Evolutionary conservation across 1,140 invertebrate species (phyloP), one percentile per base, ranked within the genome.

Genomic region (Hypothenemus hampei): DNA sequence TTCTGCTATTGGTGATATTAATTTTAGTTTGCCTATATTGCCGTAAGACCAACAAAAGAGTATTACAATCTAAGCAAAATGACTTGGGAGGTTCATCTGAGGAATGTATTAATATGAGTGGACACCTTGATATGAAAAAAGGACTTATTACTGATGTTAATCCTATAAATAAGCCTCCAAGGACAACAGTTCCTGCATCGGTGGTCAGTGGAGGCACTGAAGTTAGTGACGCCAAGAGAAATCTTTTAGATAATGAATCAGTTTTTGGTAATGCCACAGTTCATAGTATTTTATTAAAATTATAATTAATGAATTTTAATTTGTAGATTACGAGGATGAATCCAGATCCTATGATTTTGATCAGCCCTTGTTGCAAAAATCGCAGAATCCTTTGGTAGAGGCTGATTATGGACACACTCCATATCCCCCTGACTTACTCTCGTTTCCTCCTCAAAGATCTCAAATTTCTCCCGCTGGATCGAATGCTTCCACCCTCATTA

Each of bases 341-440:
- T 80, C 78, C 24, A 75, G 80, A 49, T 82, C 80, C 18, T 71
- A 82, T 16, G 79, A 78, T 22, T 75, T 78, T 58, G 73, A 77
- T 8, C 72, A 73, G 26, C 66, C 52, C 35, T 43, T 53, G 57
- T 64, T 36, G 47, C 62, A n/a, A 56, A 75, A 58, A 59, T 61
- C 64, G 2, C 60, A 61, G 35, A 74, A 74, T 58, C 61, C 75
- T 23, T 70, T 78, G 24, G 69, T 79, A 64, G 61, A 73, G 65
- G 60, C 70, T 56, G 73, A 75, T 29, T 45, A 68, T 72, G 41
- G 65, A 18, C 65, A 74, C 39, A 69, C 74, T 21, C 84, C 84
- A 64, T 89, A 88, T 19, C 89, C 89, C 0, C 89, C 92, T 61
- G 72, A 93, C 21, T 71, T 93, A 31, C 84, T 90, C 0, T 88